Conservation (phyloP, 2,113 vertebrate genomes). For the Syngnathus floridae region DNA sequence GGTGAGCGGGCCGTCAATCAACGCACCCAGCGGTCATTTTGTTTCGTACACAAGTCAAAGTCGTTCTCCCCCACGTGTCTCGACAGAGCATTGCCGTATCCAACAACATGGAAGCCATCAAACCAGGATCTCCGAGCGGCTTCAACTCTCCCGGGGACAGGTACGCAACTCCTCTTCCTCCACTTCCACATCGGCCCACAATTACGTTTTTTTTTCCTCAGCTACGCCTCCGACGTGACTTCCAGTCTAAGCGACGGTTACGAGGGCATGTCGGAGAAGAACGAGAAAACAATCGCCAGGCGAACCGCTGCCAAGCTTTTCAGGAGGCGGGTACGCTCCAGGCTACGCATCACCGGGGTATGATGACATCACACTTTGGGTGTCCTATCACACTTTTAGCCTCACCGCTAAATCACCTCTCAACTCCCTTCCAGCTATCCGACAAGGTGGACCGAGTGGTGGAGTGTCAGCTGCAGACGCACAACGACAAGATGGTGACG, state of each 20-base stretch:
- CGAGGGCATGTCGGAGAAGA: constrained; percentile 78
- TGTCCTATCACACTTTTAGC: background rate
- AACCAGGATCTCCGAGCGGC: constrained; percentile 67
- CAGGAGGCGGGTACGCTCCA: constrained; percentile 79
- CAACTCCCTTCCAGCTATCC: constrained; percentile 75
- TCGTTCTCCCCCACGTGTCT: background rate
- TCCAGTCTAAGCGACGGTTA: constrained; percentile 83
- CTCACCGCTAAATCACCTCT: background rate
- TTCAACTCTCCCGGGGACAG: constrained; percentile 85
- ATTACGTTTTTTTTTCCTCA: constrained; percentile 41
- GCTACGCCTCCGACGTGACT: constrained; percentile 84
- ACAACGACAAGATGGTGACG: constrained; percentile 99
- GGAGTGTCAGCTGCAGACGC: constrained; percentile 95
- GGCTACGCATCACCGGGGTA: constrained; percentile 89
- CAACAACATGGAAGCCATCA: constrained; percentile 55
- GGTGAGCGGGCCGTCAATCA: constrained; percentile 65
- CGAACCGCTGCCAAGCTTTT: constrained; percentile 74
- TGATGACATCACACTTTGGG: constrained; percentile 7
- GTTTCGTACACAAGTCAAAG: background rate
- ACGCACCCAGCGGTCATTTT: no score
- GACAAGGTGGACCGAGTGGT: constrained; percentile 93
- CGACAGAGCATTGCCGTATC: constrained; percentile 78
- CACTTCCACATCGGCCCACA: no score
- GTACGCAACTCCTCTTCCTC: constrained; percentile 57
- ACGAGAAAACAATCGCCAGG: constrained; percentile 60